Evolutionary conservation across 2,797 vertebrate species (phyloP), one percentile per base, ranked within the genome.

Genomic region (Lagodon rhomboides): DNA sequence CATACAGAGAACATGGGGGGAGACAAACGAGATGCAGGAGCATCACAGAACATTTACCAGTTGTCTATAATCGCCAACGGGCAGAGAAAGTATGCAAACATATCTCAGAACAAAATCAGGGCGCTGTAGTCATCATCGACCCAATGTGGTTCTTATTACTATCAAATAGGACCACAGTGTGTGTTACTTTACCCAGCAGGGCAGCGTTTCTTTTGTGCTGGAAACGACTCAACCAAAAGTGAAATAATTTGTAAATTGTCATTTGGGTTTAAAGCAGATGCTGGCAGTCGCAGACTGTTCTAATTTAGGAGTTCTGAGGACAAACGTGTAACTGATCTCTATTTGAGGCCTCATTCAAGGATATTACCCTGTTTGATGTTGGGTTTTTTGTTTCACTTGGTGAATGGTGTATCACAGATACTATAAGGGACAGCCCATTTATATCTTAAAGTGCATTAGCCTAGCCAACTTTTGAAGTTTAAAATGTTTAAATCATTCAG

Each of bases 61-160:
- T 75, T 71, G 63, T 77, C 58, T 85, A 1, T 85, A 86, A 84
- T 82, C 83, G 86, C 79, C 88, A 87, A 68, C 87, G 83, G 79
- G 63, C 79, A 83, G 56, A 85, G 68, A 67, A 87, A 83, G 80
- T 81, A 83, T 85, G 78, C 72, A 83, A 85, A 69, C 71, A 72
- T 68, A 69, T 89, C 79, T 80, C 74, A 34, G 56, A 82, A 74
- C 54, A 81, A 87, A 89, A 91, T 82, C 86, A 79, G 79, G 64
- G 61, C 56, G 72, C 47, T 76, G 69, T 80, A 79, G 85, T 87
- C 68, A 83, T 85, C 51, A 51, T 64, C 80, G 78, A 80, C 68
- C 67, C 82, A 90, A 90, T 89, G 85, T 91, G 91, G 83, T 91
- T 94, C 77, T 59, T 87, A 80, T 93, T 93, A 88, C 73, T 82